Evolutionary conservation across 2,113 vertebrate genomes (phyloP), one percentile per base, ranked within the genome.

Genomic region (Bufo bufo): DNA sequence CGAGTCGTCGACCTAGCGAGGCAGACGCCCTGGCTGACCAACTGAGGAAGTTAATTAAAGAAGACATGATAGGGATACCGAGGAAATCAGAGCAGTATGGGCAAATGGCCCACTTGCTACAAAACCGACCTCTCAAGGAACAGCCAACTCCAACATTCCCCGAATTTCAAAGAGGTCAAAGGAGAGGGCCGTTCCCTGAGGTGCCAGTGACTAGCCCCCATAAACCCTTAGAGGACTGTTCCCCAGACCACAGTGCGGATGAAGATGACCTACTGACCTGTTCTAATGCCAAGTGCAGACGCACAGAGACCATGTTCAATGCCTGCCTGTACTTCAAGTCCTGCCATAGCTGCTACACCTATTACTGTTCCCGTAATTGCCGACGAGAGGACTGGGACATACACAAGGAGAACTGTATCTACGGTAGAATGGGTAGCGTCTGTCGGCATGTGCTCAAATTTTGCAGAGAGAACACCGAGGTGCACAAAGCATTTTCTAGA

Each of bases 301-400:
- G 96, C 59, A 95, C 94, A 0, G 98, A 99, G 92, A 97, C 94
- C 47, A 96, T 98, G 95, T 99, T 99, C 94, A 98, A 99, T 0
- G 98, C 98, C 88, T 98, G 97, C 91, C 96, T 99, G 90, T 99
- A 99, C 91, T 99, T 97, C 94, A 98, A 99, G 92, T 97, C 98
- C 0, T 99, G 98, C 92, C 98, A 98, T 93, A 98, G 97, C 94
- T 99, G 98, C 94, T 97, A 98, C 92, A 98, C 98, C 0, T 98
- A 97, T 92, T 99, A 99, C 92, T 99, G 98, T 91, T 98, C 97
- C 11, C 95, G 98, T 87, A 96, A 97, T 92, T 99, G 98, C 90
- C 96, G 98, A 81, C 96, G 97, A 0, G 96, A 97, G 82, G 97
- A 98, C 94, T 99, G 98, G 98, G 97, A 97, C 90, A 95, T 90